Evolutionary conservation across 2,797 vertebrate genomes (phyloP).

Genomic region (Chloroceryle amazona): DNA sequence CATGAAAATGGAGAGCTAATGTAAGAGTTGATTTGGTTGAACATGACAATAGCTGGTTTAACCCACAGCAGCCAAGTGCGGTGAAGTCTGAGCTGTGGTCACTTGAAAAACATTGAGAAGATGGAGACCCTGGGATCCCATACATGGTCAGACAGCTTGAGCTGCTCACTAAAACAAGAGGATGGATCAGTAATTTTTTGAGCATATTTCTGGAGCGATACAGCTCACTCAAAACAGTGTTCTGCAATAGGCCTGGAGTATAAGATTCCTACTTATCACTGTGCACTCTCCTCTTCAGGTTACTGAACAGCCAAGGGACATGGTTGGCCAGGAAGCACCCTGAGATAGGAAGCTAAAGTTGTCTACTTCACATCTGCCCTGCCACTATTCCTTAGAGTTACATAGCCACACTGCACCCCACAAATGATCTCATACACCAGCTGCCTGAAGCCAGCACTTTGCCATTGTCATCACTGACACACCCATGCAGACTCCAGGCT

Average conservation of each 20-base stretch:
- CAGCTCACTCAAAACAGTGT: not conserved
- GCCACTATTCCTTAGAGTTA: fast-evolving
- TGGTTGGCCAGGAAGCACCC: not conserved
- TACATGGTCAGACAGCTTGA: not conserved
- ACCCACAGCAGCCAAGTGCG: not conserved
- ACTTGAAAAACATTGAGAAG: not conserved
- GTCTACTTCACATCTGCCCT: not conserved
- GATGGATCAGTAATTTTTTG: not conserved
- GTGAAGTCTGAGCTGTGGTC: not conserved
- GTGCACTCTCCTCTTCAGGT: not conserved
- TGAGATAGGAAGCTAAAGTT: fast-evolving
- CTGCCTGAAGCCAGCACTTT: not conserved
- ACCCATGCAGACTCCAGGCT: not conserved
- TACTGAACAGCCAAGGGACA: not conserved
- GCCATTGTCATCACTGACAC: fast-evolving
- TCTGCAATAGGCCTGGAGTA: not conserved
- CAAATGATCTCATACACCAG: not conserved
- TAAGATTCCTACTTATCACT: not conserved
- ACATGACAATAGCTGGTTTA: not conserved
- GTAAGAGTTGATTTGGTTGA: conserved; percentile 17
- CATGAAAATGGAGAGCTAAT: conserved; percentile 3
- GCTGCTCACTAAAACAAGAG: not conserved
- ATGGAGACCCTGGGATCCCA: not conserved
- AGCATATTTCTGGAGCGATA: not conserved
- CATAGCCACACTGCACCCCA: not conserved